Percentiles rank a stretch among this genome's conserved stretches.
These are phyloP conservation scores for Isichthys henryi DNA, from an alignment of 2,113 vertebrate genomes.

Conservation along the genomic window DNA sequence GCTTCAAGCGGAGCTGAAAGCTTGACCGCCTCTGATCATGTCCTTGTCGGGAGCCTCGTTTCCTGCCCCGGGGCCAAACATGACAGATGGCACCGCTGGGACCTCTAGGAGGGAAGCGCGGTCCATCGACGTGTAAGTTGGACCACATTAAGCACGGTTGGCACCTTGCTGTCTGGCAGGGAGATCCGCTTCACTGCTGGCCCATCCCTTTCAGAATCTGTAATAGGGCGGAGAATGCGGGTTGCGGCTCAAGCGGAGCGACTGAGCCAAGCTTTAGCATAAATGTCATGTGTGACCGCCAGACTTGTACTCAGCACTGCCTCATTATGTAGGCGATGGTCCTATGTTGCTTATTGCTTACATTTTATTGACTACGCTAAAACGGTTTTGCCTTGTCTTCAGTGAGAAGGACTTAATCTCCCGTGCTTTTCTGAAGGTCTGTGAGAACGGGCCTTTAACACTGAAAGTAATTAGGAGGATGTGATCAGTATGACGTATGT, in stretches of 20 bases:
- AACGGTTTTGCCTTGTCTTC: background rate
- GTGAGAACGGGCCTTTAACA: background rate
- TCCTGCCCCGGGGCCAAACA: conserved; percentile 6
- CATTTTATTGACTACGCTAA: background rate
- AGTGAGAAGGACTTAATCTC: background rate
- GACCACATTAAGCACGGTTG: background rate
- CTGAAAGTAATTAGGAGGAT: background rate
- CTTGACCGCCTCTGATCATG: background rate
- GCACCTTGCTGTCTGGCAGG: background rate
- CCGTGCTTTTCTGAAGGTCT: no score
- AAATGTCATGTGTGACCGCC: background rate
- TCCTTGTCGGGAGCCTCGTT: background rate
- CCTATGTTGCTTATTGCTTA: background rate
- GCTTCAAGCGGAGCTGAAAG: background rate
- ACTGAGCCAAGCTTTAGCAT: background rate
- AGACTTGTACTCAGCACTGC: background rate
- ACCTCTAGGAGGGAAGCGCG: background rate
- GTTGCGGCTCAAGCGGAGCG: background rate
- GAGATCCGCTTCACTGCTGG: background rate
- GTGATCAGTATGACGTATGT: background rate
- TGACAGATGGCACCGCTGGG: conserved; percentile 14
- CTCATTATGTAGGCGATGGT: background rate
- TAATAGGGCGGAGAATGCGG: background rate
- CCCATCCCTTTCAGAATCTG: background rate
- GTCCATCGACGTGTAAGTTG: background rate